Evolutionary conservation across 2,113 vertebrate genomes (phyloP).

Genomic region (Stictonetta naevosa): DNA sequence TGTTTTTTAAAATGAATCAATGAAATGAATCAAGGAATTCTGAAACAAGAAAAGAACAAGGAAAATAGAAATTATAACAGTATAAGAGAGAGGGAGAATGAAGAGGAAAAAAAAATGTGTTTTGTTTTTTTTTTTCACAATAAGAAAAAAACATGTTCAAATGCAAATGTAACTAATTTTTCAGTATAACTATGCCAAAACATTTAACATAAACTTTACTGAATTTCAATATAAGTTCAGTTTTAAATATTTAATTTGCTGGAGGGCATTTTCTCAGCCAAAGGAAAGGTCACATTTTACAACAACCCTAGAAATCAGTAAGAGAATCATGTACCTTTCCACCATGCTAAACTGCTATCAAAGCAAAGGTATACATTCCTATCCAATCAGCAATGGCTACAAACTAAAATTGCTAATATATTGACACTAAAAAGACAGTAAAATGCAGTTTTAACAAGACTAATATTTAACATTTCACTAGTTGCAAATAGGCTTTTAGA

Average conservation of each 20-base stretch:
- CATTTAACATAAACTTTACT: background rate
- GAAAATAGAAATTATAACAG: background rate
- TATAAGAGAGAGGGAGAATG: background rate
- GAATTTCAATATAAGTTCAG: background rate
- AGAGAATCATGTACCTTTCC: background rate
- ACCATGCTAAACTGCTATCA: background rate
- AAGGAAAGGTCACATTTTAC: background rate
- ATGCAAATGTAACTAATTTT: background rate
- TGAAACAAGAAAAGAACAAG: background rate
- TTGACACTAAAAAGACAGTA: background rate
- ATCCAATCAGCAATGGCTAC: background rate
- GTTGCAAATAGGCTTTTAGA: background rate
- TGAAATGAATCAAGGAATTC: background rate
- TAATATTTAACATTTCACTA: background rate
- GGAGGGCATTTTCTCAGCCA: background rate
- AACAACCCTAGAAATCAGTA: background rate
- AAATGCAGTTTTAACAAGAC: background rate
- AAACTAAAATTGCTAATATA: background rate
- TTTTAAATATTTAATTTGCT: background rate
- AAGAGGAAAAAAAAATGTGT: background rate
- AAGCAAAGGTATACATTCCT: background rate
- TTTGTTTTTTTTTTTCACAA: background rate
- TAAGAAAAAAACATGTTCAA: background rate
- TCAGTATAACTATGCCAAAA: background rate
- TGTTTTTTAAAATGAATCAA: no score